Conservation (phyloP, 1,140 invertebrate species). For the Plodia interpunctella region DNA sequence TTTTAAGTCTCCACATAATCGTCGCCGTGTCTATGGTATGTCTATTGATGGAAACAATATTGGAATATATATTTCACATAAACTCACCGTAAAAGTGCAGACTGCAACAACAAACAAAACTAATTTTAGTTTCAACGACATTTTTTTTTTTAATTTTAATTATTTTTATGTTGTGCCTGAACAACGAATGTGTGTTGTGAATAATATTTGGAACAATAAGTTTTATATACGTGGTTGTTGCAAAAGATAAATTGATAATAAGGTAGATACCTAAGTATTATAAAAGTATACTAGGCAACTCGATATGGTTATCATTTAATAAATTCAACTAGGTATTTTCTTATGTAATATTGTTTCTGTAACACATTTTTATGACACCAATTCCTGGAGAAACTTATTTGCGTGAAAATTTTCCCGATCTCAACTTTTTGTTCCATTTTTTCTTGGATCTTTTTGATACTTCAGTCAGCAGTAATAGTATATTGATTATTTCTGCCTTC, state of each 20-base stretch:
- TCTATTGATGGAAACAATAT: neutral
- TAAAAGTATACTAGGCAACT: neutral
- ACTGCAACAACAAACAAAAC: conserved; percentile 28
- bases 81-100: conserved; percentile 38
- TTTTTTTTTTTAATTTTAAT: conserved; percentile 18
- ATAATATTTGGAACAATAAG: neutral
- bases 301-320: neutral
- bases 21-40: no score
- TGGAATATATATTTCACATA: neutral
- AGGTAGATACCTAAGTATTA: neutral
- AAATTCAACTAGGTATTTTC: neutral
- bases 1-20: no score
- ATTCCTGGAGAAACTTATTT: no score
- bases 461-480: no score
- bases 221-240: conserved; percentile 10
- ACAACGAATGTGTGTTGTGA: neutral
- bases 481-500: no score
- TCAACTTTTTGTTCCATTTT: no score
- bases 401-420: no score
- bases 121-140: conserved; percentile 29
- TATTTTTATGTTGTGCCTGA: neutral
- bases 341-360: neutral
- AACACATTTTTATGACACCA: neutral
- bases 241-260: conserved; percentile 9
- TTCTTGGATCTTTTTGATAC: no score